Conservation (phyloP, 2,888 invertebrate genomes). For the Eupithecia exiguata region DNA sequence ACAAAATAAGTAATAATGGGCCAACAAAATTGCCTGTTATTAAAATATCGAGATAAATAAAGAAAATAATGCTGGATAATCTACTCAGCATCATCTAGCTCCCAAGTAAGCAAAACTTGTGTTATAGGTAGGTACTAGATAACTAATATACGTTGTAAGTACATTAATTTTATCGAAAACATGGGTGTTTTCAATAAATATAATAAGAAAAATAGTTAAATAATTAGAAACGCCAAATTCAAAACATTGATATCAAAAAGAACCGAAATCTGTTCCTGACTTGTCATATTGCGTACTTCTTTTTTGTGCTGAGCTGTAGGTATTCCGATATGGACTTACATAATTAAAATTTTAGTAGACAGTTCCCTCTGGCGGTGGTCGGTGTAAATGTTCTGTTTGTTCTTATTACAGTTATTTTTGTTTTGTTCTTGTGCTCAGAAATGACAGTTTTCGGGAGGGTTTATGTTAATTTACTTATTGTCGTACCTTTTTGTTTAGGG, state of each 20-base stretch:
- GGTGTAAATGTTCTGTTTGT: slow-evolving; percentile 24
- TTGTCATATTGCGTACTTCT: neutral
- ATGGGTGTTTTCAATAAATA: too few relatives aligned
- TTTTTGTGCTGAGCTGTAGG: neutral
- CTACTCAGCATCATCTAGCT: too few relatives aligned
- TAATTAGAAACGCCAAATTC: neutral
- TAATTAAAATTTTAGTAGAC: slow-evolving; percentile 60
- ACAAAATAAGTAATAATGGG: neutral
- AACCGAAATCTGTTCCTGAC: neutral
- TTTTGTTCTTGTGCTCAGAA: slow-evolving; percentile 44
- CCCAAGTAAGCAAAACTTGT: too few relatives aligned
- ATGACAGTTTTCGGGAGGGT: slow-evolving; percentile 39
- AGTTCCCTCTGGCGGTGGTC: slow-evolving; percentile 34
- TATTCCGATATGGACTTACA: neutral
- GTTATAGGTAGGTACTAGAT: too few relatives aligned
- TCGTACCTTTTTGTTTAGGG: slow-evolving; percentile 39
- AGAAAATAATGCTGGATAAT: too few relatives aligned
- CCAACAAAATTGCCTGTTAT: neutral
- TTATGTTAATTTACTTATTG: slow-evolving; percentile 41
- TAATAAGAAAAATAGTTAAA: too few relatives aligned
- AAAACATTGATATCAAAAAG: neutral
- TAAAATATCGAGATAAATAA: too few relatives aligned
- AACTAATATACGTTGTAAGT: too few relatives aligned
- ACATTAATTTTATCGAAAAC: too few relatives aligned
- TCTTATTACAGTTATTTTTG: slow-evolving; percentile 45